Evolutionary conservation across 2,113 vertebrate genomes (phyloP).

Genomic region (Neomonachus schauinslandi): DNA sequence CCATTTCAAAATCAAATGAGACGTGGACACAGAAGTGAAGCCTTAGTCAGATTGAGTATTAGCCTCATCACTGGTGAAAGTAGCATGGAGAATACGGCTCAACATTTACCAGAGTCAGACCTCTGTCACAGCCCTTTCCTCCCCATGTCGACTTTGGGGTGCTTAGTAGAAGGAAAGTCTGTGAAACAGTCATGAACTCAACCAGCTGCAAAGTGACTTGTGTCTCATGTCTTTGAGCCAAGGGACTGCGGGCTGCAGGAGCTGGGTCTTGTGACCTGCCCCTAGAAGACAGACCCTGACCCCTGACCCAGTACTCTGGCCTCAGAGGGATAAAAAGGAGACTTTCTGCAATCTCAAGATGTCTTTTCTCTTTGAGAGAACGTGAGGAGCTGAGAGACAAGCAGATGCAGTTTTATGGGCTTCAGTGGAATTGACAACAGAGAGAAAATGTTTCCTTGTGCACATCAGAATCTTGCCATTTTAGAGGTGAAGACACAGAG

Average conservation of each 20-base stretch:
- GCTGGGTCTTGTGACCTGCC: background rate
- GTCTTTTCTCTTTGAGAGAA: background rate
- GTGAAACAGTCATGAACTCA: background rate
- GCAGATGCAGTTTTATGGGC: background rate
- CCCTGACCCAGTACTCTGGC: background rate
- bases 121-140: background rate
- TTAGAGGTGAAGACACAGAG: background rate
- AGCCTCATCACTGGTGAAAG: background rate
- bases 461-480: background rate
- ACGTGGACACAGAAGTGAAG: background rate
- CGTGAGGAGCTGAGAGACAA: background rate
- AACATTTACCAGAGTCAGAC: background rate
- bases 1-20: background rate
- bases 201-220: background rate
- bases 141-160: background rate
- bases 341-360: background rate
- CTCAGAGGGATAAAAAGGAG: background rate
- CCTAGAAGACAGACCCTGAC: background rate
- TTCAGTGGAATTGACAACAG: background rate
- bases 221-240: background rate
- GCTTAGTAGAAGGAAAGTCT: background rate
- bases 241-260: background rate
- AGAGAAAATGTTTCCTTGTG: background rate
- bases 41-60: background rate
- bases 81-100: background rate